Base-by-base conservation (phyloP, 2,797 vertebrate species). In the Pampus argenteus region DNA sequence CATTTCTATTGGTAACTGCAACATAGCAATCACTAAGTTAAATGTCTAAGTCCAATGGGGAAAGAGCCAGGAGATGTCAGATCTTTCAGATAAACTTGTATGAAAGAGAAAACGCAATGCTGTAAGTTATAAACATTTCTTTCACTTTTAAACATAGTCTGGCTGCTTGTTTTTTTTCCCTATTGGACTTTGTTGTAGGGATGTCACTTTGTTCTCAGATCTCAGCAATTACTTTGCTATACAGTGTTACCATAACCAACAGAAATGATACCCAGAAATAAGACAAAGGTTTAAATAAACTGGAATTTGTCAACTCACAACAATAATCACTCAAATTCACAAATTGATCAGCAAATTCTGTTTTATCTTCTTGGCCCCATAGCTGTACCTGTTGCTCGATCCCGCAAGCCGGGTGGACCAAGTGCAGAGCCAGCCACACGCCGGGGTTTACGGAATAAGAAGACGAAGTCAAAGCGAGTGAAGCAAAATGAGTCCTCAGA, bases 401-500 rank as follows among this genome's bases (percentile, higher is more conserved):
- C 88, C 55, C 81, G 81, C 61, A 95, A 94, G 74, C 94, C 88
- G 22, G 17, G 64, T 2, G 88, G 86, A 38, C 13, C 45, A 0
- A 87, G 81, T 36, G 13, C 69, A 1, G 94, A 95, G 54, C 89
- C 92, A 6, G 57, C 78, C 2, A 82, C 91, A 0, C 88, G 89
- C 6, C 88, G 88, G 13, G 71, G 87, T 17, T 94, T 94, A 0
- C 96, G 95, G 71, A 95, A 90, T 75, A 96, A 95, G 78, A 99
- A 96, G 86, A 94, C 94, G 1, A 96, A 96, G 84, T 91, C 92
- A 20, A 99, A 97, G 79, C 93, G 96, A 26, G 89, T 91, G 4
- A 97, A 94, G 81, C 94, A 95, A 6, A 93, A 91, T 0, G 95
- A 95, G 42, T 97, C 96, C 1, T 97, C 96, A 0, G 96, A 96